phyloP scores from a whole-genome alignment of 1,140 invertebrate genomes.

The Drosophila leontia region DNA sequence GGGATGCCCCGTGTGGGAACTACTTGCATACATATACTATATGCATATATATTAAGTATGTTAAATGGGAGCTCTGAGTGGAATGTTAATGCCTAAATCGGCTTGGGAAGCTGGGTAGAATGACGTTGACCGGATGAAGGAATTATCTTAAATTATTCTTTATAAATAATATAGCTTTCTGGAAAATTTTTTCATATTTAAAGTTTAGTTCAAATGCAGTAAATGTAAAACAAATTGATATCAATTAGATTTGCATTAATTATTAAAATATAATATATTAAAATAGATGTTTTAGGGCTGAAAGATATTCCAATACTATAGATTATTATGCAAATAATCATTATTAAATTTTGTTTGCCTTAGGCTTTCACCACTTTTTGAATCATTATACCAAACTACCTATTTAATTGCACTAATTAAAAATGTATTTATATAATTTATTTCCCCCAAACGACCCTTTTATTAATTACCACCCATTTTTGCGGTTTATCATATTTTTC shows the following conservation, averaged over 20 bases:
- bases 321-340: not conserved
- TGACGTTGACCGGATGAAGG: conserved; percentile 1
- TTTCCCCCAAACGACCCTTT: not conserved
- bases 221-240: not conserved
- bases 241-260: not conserved
- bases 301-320: no score
- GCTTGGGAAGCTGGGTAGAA: not conserved
- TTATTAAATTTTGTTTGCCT: not conserved
- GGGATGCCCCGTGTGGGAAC: conserved; percentile 38
- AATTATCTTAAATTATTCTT: conserved; percentile 2
- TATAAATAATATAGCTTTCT: not conserved
- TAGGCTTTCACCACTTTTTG: not conserved
- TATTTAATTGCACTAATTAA: not conserved
- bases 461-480: conserved; percentile 14
- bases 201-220: not conserved
- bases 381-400: not conserved
- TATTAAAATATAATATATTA: not conserved
- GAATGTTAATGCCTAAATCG: conserved; percentile 35
- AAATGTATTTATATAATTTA: conserved; percentile 1
- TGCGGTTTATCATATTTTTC: conserved; percentile 14
- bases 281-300: not conserved
- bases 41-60: conserved; percentile 3
- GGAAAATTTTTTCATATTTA: not conserved
- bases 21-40: conserved; percentile 4
- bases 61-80: conserved; percentile 13